Conservation (phyloP, 1,140 invertebrate genomes). For the Tetragonula clypearis region DNA sequence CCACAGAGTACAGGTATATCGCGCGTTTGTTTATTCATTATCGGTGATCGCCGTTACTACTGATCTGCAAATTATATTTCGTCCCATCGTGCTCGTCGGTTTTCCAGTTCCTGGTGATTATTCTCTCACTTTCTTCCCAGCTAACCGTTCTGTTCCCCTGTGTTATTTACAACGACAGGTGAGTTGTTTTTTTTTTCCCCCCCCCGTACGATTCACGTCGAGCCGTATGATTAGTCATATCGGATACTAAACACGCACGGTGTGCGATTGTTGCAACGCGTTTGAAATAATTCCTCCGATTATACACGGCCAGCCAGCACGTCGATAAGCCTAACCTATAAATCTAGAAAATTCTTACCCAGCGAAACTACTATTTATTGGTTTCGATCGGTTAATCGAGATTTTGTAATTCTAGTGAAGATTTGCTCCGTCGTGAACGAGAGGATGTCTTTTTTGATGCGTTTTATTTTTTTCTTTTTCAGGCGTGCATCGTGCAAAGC, state of each 20-base stretch:
- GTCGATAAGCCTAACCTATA: constrained; percentile 10
- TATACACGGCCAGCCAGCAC: background rate
- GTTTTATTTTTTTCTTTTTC: constrained; percentile 9
- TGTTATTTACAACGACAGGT: constrained; percentile 24
- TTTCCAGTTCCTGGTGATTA: background rate
- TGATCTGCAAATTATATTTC: background rate
- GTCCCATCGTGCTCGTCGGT: background rate
- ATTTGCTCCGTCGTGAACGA: background rate
- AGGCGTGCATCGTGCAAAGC: constrained; percentile 13
- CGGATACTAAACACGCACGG: background rate
- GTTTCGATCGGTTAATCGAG: background rate
- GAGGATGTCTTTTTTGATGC: background rate
- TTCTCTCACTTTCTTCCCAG: background rate
- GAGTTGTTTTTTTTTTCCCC: constrained; percentile 43
- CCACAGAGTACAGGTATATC: constrained; percentile 53
- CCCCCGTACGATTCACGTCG: background rate
- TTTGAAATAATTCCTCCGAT: constrained; percentile 19
- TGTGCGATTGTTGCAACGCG: background rate
- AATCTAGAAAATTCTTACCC: background rate
- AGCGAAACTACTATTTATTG: no score
- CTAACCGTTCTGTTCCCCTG: background rate
- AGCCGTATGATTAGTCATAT: no score
- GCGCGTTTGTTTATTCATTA: background rate
- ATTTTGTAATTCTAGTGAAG: background rate
- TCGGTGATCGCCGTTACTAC: background rate